Conservation (phyloP, 2,113 vertebrate genomes). For the Ochotona curzoniae region DNA sequence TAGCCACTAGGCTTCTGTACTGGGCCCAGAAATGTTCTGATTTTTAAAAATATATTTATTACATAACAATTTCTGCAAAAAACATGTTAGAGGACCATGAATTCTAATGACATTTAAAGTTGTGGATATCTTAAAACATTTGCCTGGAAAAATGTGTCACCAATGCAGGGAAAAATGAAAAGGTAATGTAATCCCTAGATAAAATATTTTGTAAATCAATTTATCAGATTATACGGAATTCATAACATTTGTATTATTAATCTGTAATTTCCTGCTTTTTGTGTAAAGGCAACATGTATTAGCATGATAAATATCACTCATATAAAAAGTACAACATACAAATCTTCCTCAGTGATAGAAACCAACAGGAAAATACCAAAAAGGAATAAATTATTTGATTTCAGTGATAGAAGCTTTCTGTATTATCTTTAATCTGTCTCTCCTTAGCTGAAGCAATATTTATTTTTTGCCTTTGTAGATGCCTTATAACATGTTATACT, state of each 20-base stretch:
- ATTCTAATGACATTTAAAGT: neutral
- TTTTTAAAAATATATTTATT: neutral
- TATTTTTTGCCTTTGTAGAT: neutral
- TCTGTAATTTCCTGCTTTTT: neutral
- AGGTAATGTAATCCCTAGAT: neutral
- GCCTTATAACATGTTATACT: neutral
- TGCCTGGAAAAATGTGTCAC: neutral
- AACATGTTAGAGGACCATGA: neutral
- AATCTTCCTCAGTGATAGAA: neutral
- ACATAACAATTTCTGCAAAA: neutral
- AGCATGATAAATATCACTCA: neutral
- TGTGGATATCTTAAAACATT: slow-evolving; percentile 4
- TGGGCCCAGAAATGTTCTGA: no score
- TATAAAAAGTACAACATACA: neutral
- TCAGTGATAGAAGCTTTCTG: neutral
- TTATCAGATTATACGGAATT: neutral
- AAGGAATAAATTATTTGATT: neutral
- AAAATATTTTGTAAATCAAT: neutral
- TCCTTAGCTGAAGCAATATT: neutral
- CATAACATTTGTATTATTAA: neutral
- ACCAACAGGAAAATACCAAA: slow-evolving; percentile 20
- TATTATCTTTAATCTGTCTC: neutral
- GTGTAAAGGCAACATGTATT: neutral
- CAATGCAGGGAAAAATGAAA: neutral
- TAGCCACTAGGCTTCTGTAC: no score